Base-by-base conservation (phyloP, 2,888 invertebrate genomes). In the Dolomedes plantarius region DNA sequence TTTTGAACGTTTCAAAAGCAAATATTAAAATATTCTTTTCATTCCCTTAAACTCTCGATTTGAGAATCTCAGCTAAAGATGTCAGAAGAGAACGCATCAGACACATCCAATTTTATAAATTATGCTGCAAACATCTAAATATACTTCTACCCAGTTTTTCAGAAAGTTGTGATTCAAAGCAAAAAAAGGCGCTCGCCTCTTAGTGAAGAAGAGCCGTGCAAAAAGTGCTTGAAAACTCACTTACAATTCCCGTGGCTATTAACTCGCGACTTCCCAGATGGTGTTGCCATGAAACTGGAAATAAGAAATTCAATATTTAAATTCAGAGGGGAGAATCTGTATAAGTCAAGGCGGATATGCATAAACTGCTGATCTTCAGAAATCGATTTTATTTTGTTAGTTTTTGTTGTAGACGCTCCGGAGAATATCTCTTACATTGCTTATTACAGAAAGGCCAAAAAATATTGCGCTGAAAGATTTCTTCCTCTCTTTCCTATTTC, bases 301-400 rank as follows among this genome's bases (percentile, higher is more conserved):
- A 56, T 56, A 56, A 56, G 56, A 56, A 56, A 56, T 56, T 56
- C 56, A 56, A 56, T 56, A 56, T 56, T 56, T 56, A 56, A 56
- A 56, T 56, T 56, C 56, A 23, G 56, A 19, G 23, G 56, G 56
- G 23, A 56, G 56, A 23, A 56, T 56, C 56, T 19, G 23, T 56
- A 23, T 19, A 56, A 23, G 23, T 56, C 56, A 56, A 6, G 23
- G 23, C 56, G 56, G 56, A 19, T 56, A 23, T 56, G 56, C 56
- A 56, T 56, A 56, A 56, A 56, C 56, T 56, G 56, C 56, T 56
- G 56, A 56, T 56, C 56, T 56, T 56, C 23, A 56, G 56, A 11
- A 56, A 56, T 56, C 56, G 56, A 56, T 56, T 56, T 56, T 56
- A 56, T 56, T 56, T 56, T 56, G 56, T 56, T 56, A 5, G 19